Percentiles rank a stretch among this genome's conserved stretches.
phyloP scores from a whole-genome alignment of 1,140 invertebrate genomes.

The Brachionus calyciflorus region DNA sequence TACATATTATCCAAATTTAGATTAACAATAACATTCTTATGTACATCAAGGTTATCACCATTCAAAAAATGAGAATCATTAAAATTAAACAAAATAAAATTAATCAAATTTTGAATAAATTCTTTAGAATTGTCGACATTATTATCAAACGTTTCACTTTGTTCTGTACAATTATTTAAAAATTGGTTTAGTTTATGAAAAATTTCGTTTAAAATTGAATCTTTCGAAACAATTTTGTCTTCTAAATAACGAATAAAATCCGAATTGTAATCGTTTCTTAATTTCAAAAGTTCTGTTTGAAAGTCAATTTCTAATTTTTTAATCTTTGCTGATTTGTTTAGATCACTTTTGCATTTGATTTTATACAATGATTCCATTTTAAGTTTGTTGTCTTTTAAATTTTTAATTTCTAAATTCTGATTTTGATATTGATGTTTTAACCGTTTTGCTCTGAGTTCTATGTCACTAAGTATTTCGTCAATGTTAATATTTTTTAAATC shows the following conservation, averaged over 20 bases:
- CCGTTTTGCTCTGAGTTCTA: neutral
- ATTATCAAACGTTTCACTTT: neutral
- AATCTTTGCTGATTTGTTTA: constrained; percentile 43
- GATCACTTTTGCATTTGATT: constrained; percentile 37
- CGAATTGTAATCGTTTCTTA: constrained; percentile 7
- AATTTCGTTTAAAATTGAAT: neutral
- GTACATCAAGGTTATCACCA: too few relatives aligned
- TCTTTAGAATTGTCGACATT: neutral
- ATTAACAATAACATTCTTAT: neutral
- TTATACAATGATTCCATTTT: constrained; percentile 43
- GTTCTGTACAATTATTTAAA: neutral
- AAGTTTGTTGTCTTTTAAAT: neutral
- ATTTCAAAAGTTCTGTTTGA: constrained; percentile 17
- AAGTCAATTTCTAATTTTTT: constrained; percentile 25
- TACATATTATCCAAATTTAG: constrained; percentile 1
- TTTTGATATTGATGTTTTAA: constrained; percentile 3
- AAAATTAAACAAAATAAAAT: neutral
- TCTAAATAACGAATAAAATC: constrained; percentile 37
- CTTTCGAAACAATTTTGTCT: constrained; percentile 6
- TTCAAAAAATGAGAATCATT: neutral
- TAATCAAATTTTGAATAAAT: neutral
- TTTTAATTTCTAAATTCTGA: neutral
- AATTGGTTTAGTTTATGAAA: neutral
- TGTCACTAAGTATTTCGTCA: neutral
- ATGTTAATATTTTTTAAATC: neutral